Conservation (phyloP, 2,888 invertebrate genomes). For the Petrolisthes cinctipes region DNA sequence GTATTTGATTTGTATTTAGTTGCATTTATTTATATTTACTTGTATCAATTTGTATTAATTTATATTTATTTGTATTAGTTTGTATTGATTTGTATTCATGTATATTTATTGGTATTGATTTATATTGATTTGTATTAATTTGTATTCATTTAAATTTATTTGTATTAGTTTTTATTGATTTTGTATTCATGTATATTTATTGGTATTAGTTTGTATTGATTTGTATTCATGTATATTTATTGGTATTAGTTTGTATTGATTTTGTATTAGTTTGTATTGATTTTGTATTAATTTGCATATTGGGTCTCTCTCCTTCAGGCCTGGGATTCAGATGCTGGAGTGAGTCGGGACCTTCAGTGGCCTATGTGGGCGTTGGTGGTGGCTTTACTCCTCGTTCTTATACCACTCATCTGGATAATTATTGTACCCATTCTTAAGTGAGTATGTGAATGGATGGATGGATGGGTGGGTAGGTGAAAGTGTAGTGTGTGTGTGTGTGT, state of each 20-base stretch:
- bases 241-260: not conserved
- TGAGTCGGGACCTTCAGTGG: constrained; percentile 76
- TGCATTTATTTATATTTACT: not conserved
- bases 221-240: not conserved
- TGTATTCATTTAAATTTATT: not conserved
- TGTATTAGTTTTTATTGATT: not conserved
- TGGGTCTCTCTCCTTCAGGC: constrained; percentile 80
- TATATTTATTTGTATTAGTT: not conserved
- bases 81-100: not conserved
- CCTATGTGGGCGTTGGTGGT: constrained; percentile 86
- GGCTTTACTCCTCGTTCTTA: constrained; percentile 81
- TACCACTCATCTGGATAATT: constrained; percentile 85
- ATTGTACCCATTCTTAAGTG: constrained; percentile 88
- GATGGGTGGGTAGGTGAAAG: not conserved
- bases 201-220: too few relatives aligned
- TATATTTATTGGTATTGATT: not conserved
- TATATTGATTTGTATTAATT: not conserved
- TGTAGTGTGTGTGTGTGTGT: not conserved
- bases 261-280: not conserved
- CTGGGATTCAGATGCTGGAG: constrained; percentile 82
- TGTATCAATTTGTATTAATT: not conserved
- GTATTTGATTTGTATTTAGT: not conserved
- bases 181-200: not conserved
- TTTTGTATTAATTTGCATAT: not conserved
- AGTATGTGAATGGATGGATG: constrained; percentile 41